Base-by-base conservation (phyloP, 2,113 vertebrate species). In the Cyanocitta stelleri region DNA sequence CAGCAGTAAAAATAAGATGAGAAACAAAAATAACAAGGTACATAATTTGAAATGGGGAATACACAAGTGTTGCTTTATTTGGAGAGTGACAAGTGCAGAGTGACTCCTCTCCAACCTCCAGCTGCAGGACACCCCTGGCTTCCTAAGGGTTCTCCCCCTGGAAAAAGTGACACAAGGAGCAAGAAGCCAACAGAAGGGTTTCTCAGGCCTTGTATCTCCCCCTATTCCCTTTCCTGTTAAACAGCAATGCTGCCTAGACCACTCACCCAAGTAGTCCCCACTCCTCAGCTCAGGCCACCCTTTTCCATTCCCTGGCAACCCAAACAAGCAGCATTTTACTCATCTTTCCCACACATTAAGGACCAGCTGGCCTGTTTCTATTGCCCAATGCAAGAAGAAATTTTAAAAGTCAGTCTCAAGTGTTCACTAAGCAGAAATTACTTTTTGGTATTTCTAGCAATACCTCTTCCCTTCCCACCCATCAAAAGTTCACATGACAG, bases 361-460 rank as follows among this genome's bases (percentile, higher is more conserved):
- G 46, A 89, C 62, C 69, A 93, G 75, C 74, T 90, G 66, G 33
- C 26, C 71, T 69, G 35, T 39, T 91, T 83, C 74, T 66, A 51
- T 12, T 52, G 59, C 82, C 49, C 75, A 83, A 27, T 13, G 26
- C 24, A 85, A 72, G n/a, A 54, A 51, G 7, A 46, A 39, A 33
- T 22, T 55, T 27, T 67, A 83, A 48, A 29, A 49, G 4, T 29
- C 39, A 73, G 49, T 13, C 49, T 86, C 17, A 67, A 81, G 67
- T 17, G 9, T 39, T 87, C 8, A 1, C 46, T 46, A 85, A 72
- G 72, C 35, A 52, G 16, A 43, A 51, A 89, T 43, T 72, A 89
- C 51, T 83, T 94, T 91, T 43, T 13, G 3, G 5, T 87, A 59
- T 84, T 88, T 95, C 84, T 89, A 96, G 79, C 63, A 93, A 90